Evolutionary conservation across 1,140 invertebrate genomes (phyloP), one percentile per base, ranked within the genome.

Genomic region (Tetramorium alpestre): DNA sequence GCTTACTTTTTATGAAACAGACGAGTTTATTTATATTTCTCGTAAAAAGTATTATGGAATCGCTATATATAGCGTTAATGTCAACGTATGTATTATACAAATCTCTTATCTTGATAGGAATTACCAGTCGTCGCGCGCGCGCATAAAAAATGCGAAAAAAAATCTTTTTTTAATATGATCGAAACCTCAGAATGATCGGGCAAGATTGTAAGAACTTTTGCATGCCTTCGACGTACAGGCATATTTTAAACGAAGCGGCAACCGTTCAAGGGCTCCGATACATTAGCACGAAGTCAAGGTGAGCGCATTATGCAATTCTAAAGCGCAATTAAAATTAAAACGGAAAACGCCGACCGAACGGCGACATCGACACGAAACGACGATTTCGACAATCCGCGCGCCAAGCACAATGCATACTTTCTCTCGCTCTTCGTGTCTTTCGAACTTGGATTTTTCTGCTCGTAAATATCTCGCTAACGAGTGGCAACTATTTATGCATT

Each of bases 201-300:
- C 11, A 22, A 47, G 51, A n/a, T 70, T 28, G 16, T 10, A 62
- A 10, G 54, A 67, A 28, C 18, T 54, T 41, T n/a, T 11, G 44
- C 13, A 44, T 8, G 25, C 28, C 38, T 82, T 25, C 33, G 38
- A 28, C 4, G 16, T 41, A 16, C 49, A 47, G 41, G 22, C 11
- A 64, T 25, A 67, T 73, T 84, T 70, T 82, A 73, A 73, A 82
- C 18, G n/a, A 51, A 65, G n/a, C 25, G 25, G 25, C 62, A 47
- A 10, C 28, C 62, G 33, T 85, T 87, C 78, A 67, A 69, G 80
- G 22, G 51, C 72, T 47, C 28, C 38, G 38, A 86, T 85, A 60
- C 41, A 78, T 88, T 86, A 88, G 49, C 49, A 56, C 54, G 3
- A 58, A 85, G 72, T 77, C 69, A 84, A 84, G 80, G 80, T 84